Evolutionary conservation across 2,113 vertebrate species (phyloP).

Genomic region (Pangasianodon gigas): DNA sequence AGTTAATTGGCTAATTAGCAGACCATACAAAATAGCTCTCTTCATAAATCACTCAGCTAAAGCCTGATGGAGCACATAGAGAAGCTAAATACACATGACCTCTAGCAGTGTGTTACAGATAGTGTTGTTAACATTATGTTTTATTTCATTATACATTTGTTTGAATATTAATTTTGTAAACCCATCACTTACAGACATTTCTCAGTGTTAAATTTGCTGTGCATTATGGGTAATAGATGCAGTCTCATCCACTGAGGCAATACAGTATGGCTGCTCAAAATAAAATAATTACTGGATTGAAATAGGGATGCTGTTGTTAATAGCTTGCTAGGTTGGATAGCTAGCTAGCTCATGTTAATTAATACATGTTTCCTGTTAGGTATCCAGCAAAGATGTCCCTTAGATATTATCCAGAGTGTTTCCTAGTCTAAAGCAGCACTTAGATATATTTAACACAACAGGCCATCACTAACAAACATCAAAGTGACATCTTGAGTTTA

Average conservation of each 20-base stretch:
- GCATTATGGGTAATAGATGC: neutral
- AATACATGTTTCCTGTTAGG: neutral
- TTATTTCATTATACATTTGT: conserved; percentile 1
- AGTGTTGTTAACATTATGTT: neutral
- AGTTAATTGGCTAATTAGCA: conserved; percentile 16
- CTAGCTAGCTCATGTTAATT: neutral
- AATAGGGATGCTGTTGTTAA: neutral
- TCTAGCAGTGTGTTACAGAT: neutral
- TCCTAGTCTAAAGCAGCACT: neutral
- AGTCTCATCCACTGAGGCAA: neutral
- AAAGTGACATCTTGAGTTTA: neutral
- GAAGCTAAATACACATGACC: conserved; percentile 1
- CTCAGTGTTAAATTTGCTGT: neutral
- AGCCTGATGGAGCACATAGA: neutral
- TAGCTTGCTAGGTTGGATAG: neutral
- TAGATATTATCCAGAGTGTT: neutral
- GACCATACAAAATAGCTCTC: neutral
- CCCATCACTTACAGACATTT: neutral
- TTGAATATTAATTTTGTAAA: neutral
- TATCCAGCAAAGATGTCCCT: neutral
- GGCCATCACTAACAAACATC: neutral
- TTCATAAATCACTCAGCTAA: conserved; percentile 15
- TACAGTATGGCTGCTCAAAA: neutral
- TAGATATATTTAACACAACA: neutral
- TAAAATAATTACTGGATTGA: neutral